Evolutionary conservation across 2,888 invertebrate genomes (phyloP), one percentile per base, ranked within the genome.

Genomic region (Druceiella hillmani): DNA sequence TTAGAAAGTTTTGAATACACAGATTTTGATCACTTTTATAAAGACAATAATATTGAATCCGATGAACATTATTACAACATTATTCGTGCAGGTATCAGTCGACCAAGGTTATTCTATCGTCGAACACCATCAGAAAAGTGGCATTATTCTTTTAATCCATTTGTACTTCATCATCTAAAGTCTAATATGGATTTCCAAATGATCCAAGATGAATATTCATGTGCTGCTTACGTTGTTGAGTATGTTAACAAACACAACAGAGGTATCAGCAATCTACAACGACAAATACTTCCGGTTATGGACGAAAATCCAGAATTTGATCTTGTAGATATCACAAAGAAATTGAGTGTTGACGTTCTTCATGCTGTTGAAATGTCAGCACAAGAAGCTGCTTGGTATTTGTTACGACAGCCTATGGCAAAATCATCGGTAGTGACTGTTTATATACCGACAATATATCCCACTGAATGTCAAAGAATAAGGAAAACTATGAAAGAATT

Each of bases 141-240:
- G 56, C 49, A 55, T 25, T 62, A 62, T 42, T 29, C 54, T 16
- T 62, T 62, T 40, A 63, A 62, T 48, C 62, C 61, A 38, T 62
- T 56, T 24, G 42, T 62, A 14, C 44, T 56, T 3, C 41, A 54
- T 44, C 14, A 42, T 33, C 22, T 61, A 7, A 39, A 52, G 41
- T 61, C 59, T 1, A 60, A 62, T 41, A 60, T 50, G 40, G 61
- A 62, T 48, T 39, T 63, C 38, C 60, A 61, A 33, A 50, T 59
- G 24, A 61, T 64, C 2, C 36, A 29, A 16, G 64, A 64, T 6
- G 59, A 62, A 45, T 62, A 62, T 50, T 47, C 56, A 9, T 64
- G 63, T 49, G 62, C 62, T 1, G 36, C 49, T 2, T 64, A 62
- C 40, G 58, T 66, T 12, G 58, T 57, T 26, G 61, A 64, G 30